Base-by-base conservation (phyloP, 1,140 invertebrate genomes). In the Solen grandis region DNA sequence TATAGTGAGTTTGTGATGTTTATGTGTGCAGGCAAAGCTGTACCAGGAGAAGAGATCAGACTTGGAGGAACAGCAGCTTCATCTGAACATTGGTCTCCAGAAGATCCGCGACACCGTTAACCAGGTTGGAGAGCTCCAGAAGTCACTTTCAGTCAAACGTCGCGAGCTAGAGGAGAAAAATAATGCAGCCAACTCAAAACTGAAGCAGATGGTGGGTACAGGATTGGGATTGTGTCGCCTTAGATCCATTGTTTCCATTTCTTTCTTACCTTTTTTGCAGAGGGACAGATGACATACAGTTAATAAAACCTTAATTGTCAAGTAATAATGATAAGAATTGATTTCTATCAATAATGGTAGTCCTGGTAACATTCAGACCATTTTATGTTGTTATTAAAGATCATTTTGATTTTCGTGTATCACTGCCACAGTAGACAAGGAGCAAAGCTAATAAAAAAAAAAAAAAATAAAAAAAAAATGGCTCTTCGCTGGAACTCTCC, bases 71-170 rank as follows among this genome's bases (percentile, higher is more conserved):
- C 98, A 99, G 90, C 98, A 99, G 89, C 94, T 99, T 1, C 99
- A 99, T 94, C 93, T 99, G 74, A 99, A 99, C 91, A 98, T 99
- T 55, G 99, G 99, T 93, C 93, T 99, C 29, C 97, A 96, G 84
- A 99, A 99, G 92, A 99, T 99, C 84, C 96, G 97, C 0, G 99
- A 99, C 93, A 99, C 99, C 35, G 98, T 99, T 0, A 98, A 99
- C 89, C 99, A 99, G 92, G 99, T 99, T 2, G 98, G 99, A 92
- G 98, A 99, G 92, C 97, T 99, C 95, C 99, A 99, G 89, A 99
- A 99, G 92, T 99, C 97, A 83, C 94, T 99, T 55, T 98, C 98
- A 62, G 96, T 99, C 1, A 99, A 99, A 93, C 86, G 91, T 62
- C 87, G 97, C 93, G 98, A 99, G 93, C 92, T 99, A 41, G 97